Base-by-base conservation (phyloP, 2,113 vertebrate species). In the Rostratula benghalensis region DNA sequence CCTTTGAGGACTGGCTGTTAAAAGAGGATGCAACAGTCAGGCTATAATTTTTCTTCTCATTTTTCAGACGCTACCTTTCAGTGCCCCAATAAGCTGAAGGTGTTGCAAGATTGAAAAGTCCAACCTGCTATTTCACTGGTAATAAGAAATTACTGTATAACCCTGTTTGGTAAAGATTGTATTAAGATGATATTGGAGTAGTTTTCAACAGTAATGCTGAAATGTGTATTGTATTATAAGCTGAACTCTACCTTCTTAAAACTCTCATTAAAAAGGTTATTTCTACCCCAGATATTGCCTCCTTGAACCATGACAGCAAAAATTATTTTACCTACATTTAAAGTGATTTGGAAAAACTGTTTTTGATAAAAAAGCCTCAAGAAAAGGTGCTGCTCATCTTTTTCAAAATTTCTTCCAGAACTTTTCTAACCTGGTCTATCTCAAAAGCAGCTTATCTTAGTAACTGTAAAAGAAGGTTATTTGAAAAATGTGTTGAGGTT, bases 91-190 rank as follows among this genome's bases (percentile, higher is more conserved):
- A 85, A 64, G 33, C 10, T 50, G 50, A 85, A 75, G 10, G 19
- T 30, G 67, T 35, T 75, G 46, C 50, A 73, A 91, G 54, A 69
- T 3, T 70, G 51, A 74, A 83, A 95, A 86, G 39, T 41, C 51
- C 60, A 90, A 21, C 51, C 25, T 68, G 37, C 11, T 71, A 56
- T 90, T 92, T 70, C 59, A 68, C 20, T 60, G 46, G 19, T 86
- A 95, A 43, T 60, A 89, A 90, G 45, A 95, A 80, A 93, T 70
- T 85, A 65, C 41, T 79, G 17, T 50, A 25, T 61, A 91, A 87
- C 2, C 3, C 17, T 77, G 11, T 65, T 91, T 65, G 64, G 22
- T 39, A 90, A 83, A 93, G 90, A 75, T 21, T 17, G 46, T 35
- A 81, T 90, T 67, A 70, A 70, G 54, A 48, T 0, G 6, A 74